A percentile compares a stretch with the other conserved stretches of the same genome.
Evolutionary conservation across 92 coral and sea anemone genomes (phyloP).

Genomic region (Metridium senile): DNA sequence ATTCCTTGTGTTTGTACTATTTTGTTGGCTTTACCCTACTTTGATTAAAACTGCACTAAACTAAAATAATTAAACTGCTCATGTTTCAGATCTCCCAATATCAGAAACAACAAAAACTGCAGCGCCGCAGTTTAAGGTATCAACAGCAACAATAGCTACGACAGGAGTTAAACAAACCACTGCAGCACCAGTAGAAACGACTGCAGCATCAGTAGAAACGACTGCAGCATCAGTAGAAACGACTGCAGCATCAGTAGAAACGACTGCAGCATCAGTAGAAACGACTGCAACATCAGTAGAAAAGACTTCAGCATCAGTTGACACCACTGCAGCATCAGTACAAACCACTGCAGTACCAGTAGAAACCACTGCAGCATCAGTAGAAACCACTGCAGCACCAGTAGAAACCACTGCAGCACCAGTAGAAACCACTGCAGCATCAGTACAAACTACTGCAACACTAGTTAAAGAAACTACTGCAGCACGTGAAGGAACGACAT

Average conservation of each 20-base stretch:
- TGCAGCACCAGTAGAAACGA: background rate
- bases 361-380: slow-evolving; percentile 11
- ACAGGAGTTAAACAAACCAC: background rate
- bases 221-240: slow-evolving; percentile 4
- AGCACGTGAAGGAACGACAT: background rate
- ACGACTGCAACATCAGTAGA: background rate
- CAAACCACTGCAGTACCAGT: slow-evolving; percentile 7
- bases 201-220: slow-evolving; percentile 1
- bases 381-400: no score
- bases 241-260: background rate
- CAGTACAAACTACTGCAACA: background rate
- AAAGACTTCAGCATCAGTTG: background rate
- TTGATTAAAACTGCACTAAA: no score
- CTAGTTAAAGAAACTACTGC: background rate
- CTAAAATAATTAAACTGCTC: no score
- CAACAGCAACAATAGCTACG: background rate
- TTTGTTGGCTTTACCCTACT: no score
- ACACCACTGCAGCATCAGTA: background rate
- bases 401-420: slow-evolving; percentile 3
- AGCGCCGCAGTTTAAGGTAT: no score
- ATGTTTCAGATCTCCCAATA: no score
- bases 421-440: background rate
- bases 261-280: background rate
- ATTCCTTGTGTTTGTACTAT: no score
- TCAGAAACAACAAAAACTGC: background rate